Evolutionary conservation across 2,113 vertebrate species (phyloP), one percentile per base, ranked within the genome.

Genomic region (Zosterops lateralis): DNA sequence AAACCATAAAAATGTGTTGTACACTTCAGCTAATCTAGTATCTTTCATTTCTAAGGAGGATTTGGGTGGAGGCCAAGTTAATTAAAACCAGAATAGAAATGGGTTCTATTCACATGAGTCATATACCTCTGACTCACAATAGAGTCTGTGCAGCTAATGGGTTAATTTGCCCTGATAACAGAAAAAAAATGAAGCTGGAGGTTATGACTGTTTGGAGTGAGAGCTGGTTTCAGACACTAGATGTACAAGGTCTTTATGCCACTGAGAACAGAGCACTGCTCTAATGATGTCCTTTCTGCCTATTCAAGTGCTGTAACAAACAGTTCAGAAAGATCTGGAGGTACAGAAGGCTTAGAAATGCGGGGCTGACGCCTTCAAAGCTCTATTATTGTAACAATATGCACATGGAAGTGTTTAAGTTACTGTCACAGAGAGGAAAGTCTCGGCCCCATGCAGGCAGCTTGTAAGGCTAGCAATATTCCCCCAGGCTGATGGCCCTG

Each of bases 91-190:
- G 94, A 96, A 89, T 34, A 62, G 17, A 87, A 84, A 24, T 31
- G 53, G 70, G 70, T 51, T 93, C 87, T 93, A 91, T 93, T 95
- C 93, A 85, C 54, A 82, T 93, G 95, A 94, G 87, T 96, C 93
- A 93, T 86, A 93, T 66, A 92, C 50, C 78, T 92, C 93, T 95
- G 93, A 87, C 86, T 89, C 93, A 93, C 21, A 68, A 77, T 71
- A 64, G 51, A 87, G 84, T 62, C 81, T 83, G 90, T 93, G 72
- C 66, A 80, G 90, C 76, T 95, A 87, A 92, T 73, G 66, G 83
- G 87, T 92, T 97, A 97, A 97, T 96, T 88, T 95, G 85, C 87
- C 80, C 83, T 7, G 62, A 38, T 75, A 89, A 88, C 74, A 91
- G 90, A 53, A 84, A 72, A 84, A 84, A 81, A 91, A 87, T 22